Base-by-base conservation (phyloP, 1,140 invertebrate species). In the Akabosia matsudoensis region DNA sequence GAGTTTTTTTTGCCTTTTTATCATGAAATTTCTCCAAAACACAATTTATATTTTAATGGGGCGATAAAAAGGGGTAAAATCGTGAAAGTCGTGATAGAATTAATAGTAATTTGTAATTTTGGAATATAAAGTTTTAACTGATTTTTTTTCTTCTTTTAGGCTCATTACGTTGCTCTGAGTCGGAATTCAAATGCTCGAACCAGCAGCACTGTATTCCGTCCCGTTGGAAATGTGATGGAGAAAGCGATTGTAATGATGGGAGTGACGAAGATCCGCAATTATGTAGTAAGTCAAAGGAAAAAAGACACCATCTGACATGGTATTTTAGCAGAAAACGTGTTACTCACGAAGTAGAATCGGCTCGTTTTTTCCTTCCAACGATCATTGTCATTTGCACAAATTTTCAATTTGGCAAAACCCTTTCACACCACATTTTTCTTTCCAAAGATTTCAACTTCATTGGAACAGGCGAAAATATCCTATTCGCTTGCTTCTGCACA, bases 191-290 rank as follows among this genome's bases (percentile, higher is more conserved):
- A 77, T 92, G 91, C 84, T 86, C 83, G 74, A 90, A 90, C 67
- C 92, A 92, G 22, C 73, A 77, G 52, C 88, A 89, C 76, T 97
- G 94, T 83, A 93, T 96, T 80, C 91, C 92, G 0, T 56, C 84
- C 56, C 85, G 89, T 80, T 94, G 93, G 90, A 87, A 88, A 67
- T 93, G 91, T 81, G 92, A 93, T 83, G 88, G 87, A 54, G 91
- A 93, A 81, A 88, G 89, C 78, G 93, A 94, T 83, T 94, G 93
- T 82, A 83, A 86, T 16, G 92, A 94, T 83, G 88, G 88, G 7
- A 90, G 88, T 0, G 93, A 94, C 83, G 93, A 94, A 84, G 86
- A 90, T 81, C 85, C 88, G 0, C 84, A 86, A 78, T 82, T 85
- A 26, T 92, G 90, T 81, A 88, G 91, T 92, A 88, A 90, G 89